Evolutionary conservation across 2,888 invertebrate species (phyloP).

Genomic region (Eilema depressum): DNA sequence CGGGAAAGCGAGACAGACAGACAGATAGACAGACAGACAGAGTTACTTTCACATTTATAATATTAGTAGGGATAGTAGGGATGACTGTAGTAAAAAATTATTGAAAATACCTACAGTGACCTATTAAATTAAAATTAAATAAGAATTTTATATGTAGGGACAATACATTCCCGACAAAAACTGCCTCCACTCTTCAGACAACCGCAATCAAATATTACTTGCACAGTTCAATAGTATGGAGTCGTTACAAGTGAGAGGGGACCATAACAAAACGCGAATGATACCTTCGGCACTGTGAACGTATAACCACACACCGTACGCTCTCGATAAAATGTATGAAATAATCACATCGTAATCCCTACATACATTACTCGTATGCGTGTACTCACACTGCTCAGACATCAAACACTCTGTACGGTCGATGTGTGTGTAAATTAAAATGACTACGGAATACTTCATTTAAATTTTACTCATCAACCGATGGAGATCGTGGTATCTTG

Average conservation of each 20-base stretch:
- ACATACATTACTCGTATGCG: not conserved
- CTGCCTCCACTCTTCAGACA: not conserved
- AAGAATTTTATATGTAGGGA: not conserved
- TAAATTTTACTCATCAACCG: slow-evolving; percentile 1
- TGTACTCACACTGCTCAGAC: not conserved
- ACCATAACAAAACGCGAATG: slow-evolving; percentile 4
- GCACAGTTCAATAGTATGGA: not conserved
- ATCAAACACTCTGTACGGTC: not conserved
- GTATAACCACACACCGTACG: not conserved
- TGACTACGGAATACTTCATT: not conserved
- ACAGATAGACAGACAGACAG: no score
- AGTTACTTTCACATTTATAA: no score
- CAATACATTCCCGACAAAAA: not conserved
- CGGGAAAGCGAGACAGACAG: no score
- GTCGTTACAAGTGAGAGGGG: not conserved
- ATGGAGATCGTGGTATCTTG: not conserved
- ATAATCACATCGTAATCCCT: not conserved
- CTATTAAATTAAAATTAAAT: no score
- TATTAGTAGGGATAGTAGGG: no score
- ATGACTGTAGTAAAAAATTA: no score
- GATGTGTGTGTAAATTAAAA: not conserved
- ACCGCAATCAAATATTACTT: slow-evolving; percentile 1
- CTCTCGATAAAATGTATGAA: not conserved
- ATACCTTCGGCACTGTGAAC: not conserved
- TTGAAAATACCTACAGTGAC: not conserved